Conservation (phyloP, 1,140 invertebrate genomes). For the Chrysopa pallens region DNA sequence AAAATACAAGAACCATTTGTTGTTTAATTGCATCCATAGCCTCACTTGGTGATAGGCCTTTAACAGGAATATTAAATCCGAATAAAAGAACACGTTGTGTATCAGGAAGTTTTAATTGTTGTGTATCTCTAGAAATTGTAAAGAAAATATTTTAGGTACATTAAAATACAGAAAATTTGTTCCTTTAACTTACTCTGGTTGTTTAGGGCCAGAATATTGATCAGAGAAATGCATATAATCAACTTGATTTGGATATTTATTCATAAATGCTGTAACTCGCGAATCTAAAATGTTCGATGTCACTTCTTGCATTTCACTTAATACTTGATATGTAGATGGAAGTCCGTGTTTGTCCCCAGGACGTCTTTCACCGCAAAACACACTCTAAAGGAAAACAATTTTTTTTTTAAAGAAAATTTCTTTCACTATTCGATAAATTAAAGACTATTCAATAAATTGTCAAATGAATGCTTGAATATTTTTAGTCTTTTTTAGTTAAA, state of each 20-base stretch:
- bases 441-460: not conserved
- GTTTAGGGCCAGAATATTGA: conserved; percentile 78
- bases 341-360: conserved; percentile 75
- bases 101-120: conserved; percentile 17
- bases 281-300: conserved; percentile 65
- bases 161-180: too few species aligned
- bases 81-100: conserved; percentile 51
- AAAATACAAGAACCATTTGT: conserved; percentile 74
- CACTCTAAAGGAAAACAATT: conserved; percentile 35
- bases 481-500: too few species aligned
- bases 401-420: conserved; percentile 1
- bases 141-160: not conserved
- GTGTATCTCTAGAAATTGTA: conserved; percentile 7
- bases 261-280: conserved; percentile 61
- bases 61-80: conserved; percentile 61
- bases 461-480: too few species aligned
- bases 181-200: conserved; percentile 55
- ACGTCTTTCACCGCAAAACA: conserved; percentile 83
- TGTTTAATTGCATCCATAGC: conserved; percentile 58
- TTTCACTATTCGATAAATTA: conserved; percentile 2
- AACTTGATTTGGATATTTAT: conserved; percentile 70
- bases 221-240: conserved; percentile 97
- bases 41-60: conserved; percentile 34
- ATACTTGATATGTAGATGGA: conserved; percentile 57
- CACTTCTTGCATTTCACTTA: conserved; percentile 84